Percentiles rank a stretch among this genome's conserved stretches.
These are phyloP conservation scores for Tenthredo scrophulariae DNA, from an alignment of 2,888 invertebrate genomes.

Conservation along the genomic window DNA sequence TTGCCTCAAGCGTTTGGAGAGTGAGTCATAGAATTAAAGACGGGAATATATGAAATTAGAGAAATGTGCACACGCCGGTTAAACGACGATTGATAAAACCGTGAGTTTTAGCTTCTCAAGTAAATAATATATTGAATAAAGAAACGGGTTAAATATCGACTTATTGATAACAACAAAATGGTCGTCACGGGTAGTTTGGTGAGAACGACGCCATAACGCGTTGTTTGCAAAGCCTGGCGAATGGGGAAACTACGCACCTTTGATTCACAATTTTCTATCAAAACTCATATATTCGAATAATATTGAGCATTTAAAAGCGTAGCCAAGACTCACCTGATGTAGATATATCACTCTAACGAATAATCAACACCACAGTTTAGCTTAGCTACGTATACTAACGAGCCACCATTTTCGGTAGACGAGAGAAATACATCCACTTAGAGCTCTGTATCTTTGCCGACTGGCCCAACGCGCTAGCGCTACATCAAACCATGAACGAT, in stretches of 20 bases:
- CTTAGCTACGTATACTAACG: conserved; percentile 13
- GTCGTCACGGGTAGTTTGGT: conserved; percentile 66
- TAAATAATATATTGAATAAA: neutral
- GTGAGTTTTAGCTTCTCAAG: neutral
- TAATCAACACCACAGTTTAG: conserved; percentile 1
- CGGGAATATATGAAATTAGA: neutral
- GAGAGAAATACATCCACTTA: neutral
- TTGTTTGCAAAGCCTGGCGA: neutral
- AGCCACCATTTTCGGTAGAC: conserved; percentile 39
- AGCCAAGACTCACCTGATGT: conserved; percentile 23
- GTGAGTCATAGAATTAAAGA: neutral
- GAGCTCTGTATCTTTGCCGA: conserved; percentile 6
- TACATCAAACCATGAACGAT: neutral
- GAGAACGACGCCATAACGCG: conserved; percentile 69
- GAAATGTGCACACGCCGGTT: neutral
- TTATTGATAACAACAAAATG: conserved; percentile 71
- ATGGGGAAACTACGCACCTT: neutral
- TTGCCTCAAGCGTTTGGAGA: neutral
- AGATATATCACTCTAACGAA: conserved; percentile 3
- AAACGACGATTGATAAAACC: neutral
- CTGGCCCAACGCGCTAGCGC: neutral
- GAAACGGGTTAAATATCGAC: conserved; percentile 64
- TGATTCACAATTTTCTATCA: neutral
- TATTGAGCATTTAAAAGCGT: neutral
- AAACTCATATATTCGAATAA: neutral